A percentile compares a stretch with the other conserved stretches of the same genome.
These are phyloP conservation scores for Lycopodina hypogea DNA, from an alignment of 37 sponge, comb jelly and placozoan genomes.

Conservation along the genomic window DNA sequence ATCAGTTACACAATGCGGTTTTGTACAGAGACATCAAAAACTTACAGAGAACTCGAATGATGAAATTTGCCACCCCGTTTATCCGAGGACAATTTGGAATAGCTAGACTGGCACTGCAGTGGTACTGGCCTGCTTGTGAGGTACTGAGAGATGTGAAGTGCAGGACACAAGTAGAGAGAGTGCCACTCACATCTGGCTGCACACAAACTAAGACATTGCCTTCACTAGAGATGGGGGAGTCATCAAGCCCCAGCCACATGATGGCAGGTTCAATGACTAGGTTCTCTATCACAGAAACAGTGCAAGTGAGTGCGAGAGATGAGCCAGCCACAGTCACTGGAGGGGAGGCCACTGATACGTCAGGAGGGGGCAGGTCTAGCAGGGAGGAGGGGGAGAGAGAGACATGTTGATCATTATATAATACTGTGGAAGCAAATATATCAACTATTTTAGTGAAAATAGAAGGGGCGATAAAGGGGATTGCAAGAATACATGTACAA, in stretches of 20 bases:
- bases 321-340: slow-evolving; percentile 18
- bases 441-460: no score
- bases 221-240: not conserved
- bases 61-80: no score
- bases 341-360: not conserved
- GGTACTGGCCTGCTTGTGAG: slow-evolving; percentile 43
- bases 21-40: no score
- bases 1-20: no score
- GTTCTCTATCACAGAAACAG: not conserved
- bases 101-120: no score
- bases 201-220: not conserved
- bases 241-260: slow-evolving; percentile 12
- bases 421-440: no score
- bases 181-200: not conserved
- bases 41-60: no score
- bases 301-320: slow-evolving; percentile 29
- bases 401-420: no score
- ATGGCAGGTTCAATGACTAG: slow-evolving; percentile 8
- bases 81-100: no score
- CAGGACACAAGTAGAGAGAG: not conserved
- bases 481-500: no score
- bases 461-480: no score
- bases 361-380: slow-evolving; percentile 27
- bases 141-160: slow-evolving; percentile 20
- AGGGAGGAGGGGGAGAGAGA: no score